Conservation (phyloP, 2,888 invertebrate species). For the Meganola albula region DNA sequence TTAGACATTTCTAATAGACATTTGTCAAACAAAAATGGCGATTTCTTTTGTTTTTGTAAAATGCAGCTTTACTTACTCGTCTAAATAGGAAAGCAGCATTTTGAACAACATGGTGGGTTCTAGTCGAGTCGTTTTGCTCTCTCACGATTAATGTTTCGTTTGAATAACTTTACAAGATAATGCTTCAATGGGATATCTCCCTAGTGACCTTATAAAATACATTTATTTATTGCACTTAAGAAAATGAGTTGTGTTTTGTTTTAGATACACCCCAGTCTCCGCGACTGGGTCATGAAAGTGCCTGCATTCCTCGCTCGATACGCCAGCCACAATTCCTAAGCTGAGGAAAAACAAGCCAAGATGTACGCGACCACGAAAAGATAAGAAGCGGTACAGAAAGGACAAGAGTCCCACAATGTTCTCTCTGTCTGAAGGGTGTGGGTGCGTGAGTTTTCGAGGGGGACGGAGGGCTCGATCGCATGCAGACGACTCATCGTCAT, state of each 20-base stretch:
- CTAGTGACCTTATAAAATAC: too few species aligned
- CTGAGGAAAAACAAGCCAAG: constrained; percentile 57
- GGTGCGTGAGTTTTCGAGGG: constrained; percentile 67
- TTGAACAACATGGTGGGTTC: too few species aligned
- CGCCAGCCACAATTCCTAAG: constrained; percentile 57
- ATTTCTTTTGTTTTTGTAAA: too few species aligned
- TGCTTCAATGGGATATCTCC: too few species aligned
- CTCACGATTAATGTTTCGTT: too few species aligned
- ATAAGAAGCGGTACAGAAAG: constrained; percentile 63
- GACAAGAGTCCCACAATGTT: constrained; percentile 72
- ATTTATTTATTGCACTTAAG: too few species aligned
- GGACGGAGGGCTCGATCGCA: constrained; percentile 56
- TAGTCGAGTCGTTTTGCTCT: too few species aligned
- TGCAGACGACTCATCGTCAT: constrained; percentile 68
- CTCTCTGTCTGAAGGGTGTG: constrained; percentile 68
- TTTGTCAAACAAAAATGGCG: too few species aligned
- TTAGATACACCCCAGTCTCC: constrained; percentile 20
- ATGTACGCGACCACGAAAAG: constrained; percentile 72
- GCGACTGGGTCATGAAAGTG: constrained; percentile 31
- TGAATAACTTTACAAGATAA: too few species aligned
- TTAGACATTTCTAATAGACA: too few species aligned
- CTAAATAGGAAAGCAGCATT: too few species aligned
- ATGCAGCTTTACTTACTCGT: too few species aligned
- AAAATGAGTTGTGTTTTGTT: constrained; percentile 12
- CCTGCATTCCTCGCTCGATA: constrained; percentile 9